Percentiles rank a stretch among this genome's conserved stretches.
phyloP scores from a whole-genome alignment of 2,797 vertebrate genomes.

The Amniataba percoides region DNA sequence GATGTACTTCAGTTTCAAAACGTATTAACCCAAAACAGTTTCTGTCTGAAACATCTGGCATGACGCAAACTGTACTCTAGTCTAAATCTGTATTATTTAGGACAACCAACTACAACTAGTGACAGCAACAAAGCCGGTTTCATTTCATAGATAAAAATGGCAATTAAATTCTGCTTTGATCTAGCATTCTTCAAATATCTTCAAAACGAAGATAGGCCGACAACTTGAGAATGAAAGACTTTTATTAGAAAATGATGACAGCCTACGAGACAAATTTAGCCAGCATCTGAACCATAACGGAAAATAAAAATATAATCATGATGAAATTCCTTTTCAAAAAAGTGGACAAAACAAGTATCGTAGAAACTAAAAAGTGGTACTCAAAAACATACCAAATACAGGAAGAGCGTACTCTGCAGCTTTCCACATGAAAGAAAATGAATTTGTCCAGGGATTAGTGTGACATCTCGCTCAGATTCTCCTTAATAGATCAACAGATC shows the following conservation, averaged over 20 bases:
- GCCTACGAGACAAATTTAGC: slow-evolving; percentile 73
- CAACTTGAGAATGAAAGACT: slow-evolving; percentile 57
- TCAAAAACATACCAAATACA: slow-evolving; percentile 81
- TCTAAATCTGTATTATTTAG: neutral
- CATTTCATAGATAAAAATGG: neutral
- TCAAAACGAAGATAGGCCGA: neutral
- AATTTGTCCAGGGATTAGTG: slow-evolving; percentile 72
- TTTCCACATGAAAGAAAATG: slow-evolving; percentile 79
- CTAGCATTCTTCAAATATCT: neutral
- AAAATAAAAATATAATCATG: slow-evolving; percentile 48
- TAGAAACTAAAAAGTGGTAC: slow-evolving; percentile 78
- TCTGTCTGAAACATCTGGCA: neutral
- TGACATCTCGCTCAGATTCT: slow-evolving; percentile 63
- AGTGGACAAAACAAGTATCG: slow-evolving; percentile 55
- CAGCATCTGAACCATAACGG: slow-evolving; percentile 64
- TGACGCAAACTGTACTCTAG: neutral
- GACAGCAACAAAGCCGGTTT: neutral
- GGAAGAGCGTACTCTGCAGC: slow-evolving; percentile 76
- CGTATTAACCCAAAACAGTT: neutral
- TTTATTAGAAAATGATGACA: slow-evolving; percentile 85
- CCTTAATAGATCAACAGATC: slow-evolving; percentile 60
- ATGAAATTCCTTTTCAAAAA: slow-evolving; percentile 63
- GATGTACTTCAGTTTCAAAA: neutral
- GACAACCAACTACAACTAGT: neutral
- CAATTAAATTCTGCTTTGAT: too few relatives aligned